These are phyloP conservation scores for Empidonax traillii DNA, from an alignment of 2,113 vertebrate species.

Conservation along the genomic window DNA sequence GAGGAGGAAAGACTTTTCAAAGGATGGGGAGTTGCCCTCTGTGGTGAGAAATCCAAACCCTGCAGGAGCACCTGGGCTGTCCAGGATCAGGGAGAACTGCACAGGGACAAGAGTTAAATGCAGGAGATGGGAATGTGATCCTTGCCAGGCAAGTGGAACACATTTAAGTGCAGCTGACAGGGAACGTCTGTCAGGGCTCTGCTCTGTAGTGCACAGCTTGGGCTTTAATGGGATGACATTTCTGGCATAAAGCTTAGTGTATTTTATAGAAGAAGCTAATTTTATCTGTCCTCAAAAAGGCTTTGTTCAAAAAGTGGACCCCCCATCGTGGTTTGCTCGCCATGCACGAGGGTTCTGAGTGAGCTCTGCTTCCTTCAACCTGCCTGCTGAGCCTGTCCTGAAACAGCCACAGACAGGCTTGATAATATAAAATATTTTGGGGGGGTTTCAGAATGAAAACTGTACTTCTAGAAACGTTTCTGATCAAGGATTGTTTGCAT, in stretches of 20 bases:
- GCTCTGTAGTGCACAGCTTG: neutral
- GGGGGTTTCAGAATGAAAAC: neutral
- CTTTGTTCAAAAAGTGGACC: neutral
- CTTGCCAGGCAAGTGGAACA: neutral
- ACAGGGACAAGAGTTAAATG: neutral
- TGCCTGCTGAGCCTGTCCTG: neutral
- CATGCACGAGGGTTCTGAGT: accelerated
- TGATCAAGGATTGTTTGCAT: neutral
- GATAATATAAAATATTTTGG: neutral
- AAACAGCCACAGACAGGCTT: neutral
- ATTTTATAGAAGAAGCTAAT: neutral
- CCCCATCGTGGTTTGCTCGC: neutral
- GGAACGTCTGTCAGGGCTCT: neutral
- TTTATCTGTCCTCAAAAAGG: neutral
- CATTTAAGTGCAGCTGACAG: neutral
- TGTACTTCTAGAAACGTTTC: neutral
- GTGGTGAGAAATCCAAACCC: neutral
- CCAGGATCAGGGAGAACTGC: neutral
- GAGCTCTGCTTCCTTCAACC: neutral
- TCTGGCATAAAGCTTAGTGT: neutral
- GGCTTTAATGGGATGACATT: neutral
- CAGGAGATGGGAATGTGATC: neutral
- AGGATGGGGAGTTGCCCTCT: neutral
- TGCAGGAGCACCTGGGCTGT: neutral
- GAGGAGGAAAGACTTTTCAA: neutral